Conservation (phyloP, 2,113 vertebrate species). For the Melanerpes aurifrons region DNA sequence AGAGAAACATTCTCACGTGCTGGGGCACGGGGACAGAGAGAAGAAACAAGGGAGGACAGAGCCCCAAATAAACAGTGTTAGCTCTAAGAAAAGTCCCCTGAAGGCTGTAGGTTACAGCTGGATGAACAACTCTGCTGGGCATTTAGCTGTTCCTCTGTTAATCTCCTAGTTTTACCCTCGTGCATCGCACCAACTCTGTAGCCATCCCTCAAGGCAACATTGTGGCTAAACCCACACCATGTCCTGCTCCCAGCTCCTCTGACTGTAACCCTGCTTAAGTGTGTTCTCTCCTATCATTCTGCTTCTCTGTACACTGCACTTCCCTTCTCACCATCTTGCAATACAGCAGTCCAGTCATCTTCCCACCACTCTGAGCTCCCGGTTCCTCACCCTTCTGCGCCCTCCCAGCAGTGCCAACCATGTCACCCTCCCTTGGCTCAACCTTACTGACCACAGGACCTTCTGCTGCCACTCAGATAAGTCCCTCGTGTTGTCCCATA, state of each 20-base stretch:
- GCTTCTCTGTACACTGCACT: neutral
- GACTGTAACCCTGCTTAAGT: neutral
- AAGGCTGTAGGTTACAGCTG: neutral
- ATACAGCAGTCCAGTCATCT: neutral
- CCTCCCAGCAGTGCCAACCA: neutral
- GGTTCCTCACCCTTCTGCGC: neutral
- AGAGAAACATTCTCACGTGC: neutral
- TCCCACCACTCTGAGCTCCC: neutral
- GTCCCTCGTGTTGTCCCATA: accelerated
- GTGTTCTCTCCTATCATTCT: accelerated
- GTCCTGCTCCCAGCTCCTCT: neutral
- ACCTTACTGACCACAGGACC: neutral
- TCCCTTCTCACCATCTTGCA: neutral
- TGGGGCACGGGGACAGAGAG: neutral
- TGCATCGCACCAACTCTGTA: neutral
- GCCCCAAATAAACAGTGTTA: accelerated
- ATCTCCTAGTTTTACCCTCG: neutral
- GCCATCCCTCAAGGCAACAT: neutral
- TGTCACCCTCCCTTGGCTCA: neutral
- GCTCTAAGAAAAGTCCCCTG: neutral
- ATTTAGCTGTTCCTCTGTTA: neutral
- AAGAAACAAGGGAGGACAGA: neutral
- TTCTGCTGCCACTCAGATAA: neutral
- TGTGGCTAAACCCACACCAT: neutral
- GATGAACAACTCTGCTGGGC: neutral